phyloP scores from a whole-genome alignment of 1,140 invertebrate genomes.

The Zaprionus taronus region DNA sequence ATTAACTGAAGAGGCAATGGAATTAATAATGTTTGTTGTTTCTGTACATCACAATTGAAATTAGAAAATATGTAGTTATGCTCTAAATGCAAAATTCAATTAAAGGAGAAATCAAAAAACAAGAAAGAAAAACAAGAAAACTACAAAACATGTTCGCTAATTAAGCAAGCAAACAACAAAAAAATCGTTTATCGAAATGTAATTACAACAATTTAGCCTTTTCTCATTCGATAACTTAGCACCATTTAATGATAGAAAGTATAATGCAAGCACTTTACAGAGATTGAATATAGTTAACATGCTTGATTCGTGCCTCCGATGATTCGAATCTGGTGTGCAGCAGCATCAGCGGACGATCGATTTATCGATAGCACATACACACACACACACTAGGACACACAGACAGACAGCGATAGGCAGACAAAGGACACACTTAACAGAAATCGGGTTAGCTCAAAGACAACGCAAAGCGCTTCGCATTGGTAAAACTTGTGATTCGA shows the following conservation, averaged over 20 bases:
- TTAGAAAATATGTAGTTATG: slow-evolving; percentile 52
- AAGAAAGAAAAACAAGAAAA: slow-evolving; percentile 12
- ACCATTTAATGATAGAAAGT: slow-evolving; percentile 3
- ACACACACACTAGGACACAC: slow-evolving; percentile 5
- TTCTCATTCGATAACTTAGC: not conserved
- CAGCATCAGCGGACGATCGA: slow-evolving; percentile 4
- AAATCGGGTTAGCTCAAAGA: slow-evolving; percentile 34
- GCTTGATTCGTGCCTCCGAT: not conserved
- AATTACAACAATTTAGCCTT: slow-evolving; percentile 13
- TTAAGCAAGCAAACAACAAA: slow-evolving; percentile 3
- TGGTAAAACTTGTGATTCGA: slow-evolving; percentile 43
- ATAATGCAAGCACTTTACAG: slow-evolving; percentile 20
- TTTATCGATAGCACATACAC: slow-evolving; percentile 13
- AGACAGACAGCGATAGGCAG: not conserved
- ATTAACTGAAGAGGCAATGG: not conserved
- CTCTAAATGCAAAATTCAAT: slow-evolving; percentile 38
- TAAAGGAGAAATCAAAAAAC: slow-evolving; percentile 15
- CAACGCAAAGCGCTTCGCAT: slow-evolving; percentile 38
- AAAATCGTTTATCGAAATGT: slow-evolving; percentile 29
- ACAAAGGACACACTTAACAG: slow-evolving; percentile 26
- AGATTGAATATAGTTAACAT: slow-evolving; percentile 11
- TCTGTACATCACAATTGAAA: slow-evolving; percentile 39
- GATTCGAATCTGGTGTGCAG: slow-evolving; percentile 9
- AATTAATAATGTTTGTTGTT: slow-evolving; percentile 43
- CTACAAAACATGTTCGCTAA: not conserved